phyloP scores from a whole-genome alignment of 1,140 invertebrate species.

The Drosophila serrata region DNA sequence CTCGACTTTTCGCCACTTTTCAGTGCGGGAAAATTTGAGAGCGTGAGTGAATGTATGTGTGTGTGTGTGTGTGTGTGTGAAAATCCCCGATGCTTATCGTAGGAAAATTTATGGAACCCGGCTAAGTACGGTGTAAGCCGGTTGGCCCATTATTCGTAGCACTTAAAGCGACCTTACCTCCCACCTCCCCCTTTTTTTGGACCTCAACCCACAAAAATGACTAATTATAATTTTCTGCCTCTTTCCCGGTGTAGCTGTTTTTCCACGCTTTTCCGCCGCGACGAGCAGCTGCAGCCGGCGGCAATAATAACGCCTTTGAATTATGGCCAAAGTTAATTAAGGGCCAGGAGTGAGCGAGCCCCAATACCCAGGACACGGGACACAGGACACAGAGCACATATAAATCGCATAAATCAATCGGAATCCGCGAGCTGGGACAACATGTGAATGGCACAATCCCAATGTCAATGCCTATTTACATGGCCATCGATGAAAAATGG shows the following conservation, averaged over 20 bases:
- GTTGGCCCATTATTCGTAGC: constrained; percentile 43
- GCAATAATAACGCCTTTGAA: constrained; percentile 53
- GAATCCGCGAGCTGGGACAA: constrained; percentile 25
- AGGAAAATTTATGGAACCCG: constrained; percentile 65
- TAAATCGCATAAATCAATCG: constrained; percentile 65
- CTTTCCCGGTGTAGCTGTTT: constrained; percentile 31
- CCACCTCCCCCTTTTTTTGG: neutral
- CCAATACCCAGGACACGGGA: neutral
- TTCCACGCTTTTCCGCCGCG: constrained; percentile 35
- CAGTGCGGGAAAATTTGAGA: constrained; percentile 7
- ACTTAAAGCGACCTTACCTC: constrained; percentile 32
- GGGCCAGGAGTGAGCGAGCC: constrained; percentile 26
- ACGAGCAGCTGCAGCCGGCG: constrained; percentile 45
- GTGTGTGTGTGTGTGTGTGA: constrained; percentile 6
- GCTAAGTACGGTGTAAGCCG: constrained; percentile 72
- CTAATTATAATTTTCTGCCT: constrained; percentile 68
- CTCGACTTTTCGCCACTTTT: constrained; percentile 59
- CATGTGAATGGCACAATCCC: constrained; percentile 57
- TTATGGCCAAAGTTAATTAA: constrained; percentile 69
- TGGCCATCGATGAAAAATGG: constrained; percentile 70
- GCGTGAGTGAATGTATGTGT: constrained; percentile 10
- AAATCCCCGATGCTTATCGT: constrained; percentile 70
- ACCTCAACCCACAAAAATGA: constrained; percentile 44
- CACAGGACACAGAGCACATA: constrained; percentile 1
- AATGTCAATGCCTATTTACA: constrained; percentile 78